phyloP scores from a whole-genome alignment of 1,140 invertebrate species.

The Drosophila ironensis region DNA sequence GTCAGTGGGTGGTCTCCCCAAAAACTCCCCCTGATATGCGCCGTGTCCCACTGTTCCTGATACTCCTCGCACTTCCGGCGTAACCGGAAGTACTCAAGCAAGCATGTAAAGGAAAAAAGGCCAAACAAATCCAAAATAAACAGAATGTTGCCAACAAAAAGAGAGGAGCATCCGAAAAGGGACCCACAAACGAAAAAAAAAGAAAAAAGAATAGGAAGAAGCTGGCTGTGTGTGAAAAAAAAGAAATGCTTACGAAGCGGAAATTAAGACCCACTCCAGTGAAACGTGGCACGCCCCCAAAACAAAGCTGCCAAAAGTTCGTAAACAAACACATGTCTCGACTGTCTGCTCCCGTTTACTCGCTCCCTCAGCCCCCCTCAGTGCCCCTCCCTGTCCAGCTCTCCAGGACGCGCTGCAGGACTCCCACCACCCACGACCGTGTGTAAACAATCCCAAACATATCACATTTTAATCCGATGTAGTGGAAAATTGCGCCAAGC shows the following conservation, averaged over 20 bases:
- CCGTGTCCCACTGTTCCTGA: slow-evolving; percentile 22
- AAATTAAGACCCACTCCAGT: slow-evolving; percentile 76
- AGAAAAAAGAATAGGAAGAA: slow-evolving; percentile 25
- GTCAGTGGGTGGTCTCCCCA: not conserved
- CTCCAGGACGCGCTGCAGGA: too few relatives aligned
- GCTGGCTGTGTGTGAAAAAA: slow-evolving; percentile 43
- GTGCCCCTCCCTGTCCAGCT: not conserved
- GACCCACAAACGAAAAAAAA: slow-evolving; percentile 5
- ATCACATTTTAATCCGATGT: slow-evolving; percentile 80
- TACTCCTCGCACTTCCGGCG: slow-evolving; percentile 58
- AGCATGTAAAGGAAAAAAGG: slow-evolving; percentile 45
- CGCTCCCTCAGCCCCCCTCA: not conserved
- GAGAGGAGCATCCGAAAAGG: slow-evolving; percentile 15
- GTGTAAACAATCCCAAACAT: slow-evolving; percentile 79
- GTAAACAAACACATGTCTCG: slow-evolving; percentile 77
- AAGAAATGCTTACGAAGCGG: slow-evolving; percentile 74
- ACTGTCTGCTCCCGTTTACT: slow-evolving; percentile 16
- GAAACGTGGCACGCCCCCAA: slow-evolving; percentile 34
- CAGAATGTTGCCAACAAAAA: slow-evolving; percentile 23
- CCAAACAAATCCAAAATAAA: slow-evolving; percentile 52
- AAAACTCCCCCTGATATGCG: not conserved
- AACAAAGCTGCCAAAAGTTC: slow-evolving; percentile 77
- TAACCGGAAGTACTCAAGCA: slow-evolving; percentile 75
- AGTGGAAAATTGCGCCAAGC: slow-evolving; percentile 75
- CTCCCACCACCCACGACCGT: slow-evolving; percentile 26